These are phyloP conservation scores for Bufo gargarizans DNA, from an alignment of 2,113 vertebrate species.

Conservation along the genomic window DNA sequence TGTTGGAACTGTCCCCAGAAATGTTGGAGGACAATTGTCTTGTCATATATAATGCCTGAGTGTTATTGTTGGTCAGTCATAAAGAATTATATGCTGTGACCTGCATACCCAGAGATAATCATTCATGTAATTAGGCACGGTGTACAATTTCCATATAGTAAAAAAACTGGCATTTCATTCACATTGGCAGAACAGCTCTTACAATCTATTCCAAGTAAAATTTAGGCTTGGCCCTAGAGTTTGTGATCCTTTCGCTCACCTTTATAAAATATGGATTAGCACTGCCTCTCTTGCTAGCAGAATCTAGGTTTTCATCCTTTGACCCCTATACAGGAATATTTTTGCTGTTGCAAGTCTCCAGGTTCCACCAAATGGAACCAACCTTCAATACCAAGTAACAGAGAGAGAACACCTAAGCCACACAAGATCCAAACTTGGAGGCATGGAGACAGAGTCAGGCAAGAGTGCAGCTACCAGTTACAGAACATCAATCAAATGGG, in stretches of 20 bases:
- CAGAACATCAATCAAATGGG: too few species aligned
- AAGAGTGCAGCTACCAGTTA: too few species aligned
- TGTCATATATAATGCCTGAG: neutral
- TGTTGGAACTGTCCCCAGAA: neutral
- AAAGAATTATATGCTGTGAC: neutral
- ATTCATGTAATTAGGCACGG: neutral
- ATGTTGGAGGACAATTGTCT: neutral
- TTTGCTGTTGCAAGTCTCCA: too few species aligned
- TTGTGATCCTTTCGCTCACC: neutral
- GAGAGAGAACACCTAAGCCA: too few species aligned
- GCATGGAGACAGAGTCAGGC: too few species aligned
- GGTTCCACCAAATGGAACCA: too few species aligned
- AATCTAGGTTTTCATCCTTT: too few species aligned
- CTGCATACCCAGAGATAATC: neutral
- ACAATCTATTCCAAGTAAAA: neutral
- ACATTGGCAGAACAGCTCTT: neutral
- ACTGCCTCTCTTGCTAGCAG: too few species aligned
- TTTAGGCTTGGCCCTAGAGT: neutral
- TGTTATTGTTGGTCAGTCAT: neutral
- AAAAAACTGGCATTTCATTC: neutral
- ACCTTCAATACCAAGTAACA: too few species aligned
- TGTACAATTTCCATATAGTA: neutral
- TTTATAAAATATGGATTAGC: too few species aligned
- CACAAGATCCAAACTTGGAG: too few species aligned
- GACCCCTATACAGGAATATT: too few species aligned